Evolutionary conservation across 2,888 invertebrate species (phyloP).

Genomic region (Scrobipalpa atriplicella): DNA sequence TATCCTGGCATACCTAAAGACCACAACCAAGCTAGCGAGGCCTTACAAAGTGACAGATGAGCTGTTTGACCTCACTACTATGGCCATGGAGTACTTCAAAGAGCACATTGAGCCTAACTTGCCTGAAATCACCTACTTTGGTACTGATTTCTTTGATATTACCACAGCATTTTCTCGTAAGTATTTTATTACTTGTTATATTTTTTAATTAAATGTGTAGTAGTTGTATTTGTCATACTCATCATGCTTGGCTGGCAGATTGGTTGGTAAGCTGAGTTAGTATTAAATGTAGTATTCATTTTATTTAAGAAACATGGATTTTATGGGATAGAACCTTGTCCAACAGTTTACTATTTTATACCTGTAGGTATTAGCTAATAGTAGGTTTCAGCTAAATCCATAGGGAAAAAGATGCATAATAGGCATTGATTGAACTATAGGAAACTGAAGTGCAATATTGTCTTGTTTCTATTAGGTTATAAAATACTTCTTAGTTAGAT

Average conservation of each 20-base stretch:
- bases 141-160: slow-evolving; percentile 91
- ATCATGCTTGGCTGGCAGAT: no score
- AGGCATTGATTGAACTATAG: background rate
- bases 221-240: no score
- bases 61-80: slow-evolving; percentile 95
- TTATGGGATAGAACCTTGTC: no score
- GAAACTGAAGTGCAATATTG: background rate
- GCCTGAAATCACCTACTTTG: slow-evolving; percentile 94
- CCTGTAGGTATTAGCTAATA: no score
- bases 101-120: slow-evolving; percentile 95
- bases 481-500: background rate
- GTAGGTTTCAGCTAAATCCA: no score
- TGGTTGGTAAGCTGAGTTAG: no score
- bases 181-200: slow-evolving; percentile 46
- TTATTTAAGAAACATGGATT: no score
- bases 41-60: slow-evolving; percentile 97
- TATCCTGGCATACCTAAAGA: slow-evolving; percentile 92
- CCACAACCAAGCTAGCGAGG: slow-evolving; percentile 90
- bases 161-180: slow-evolving; percentile 87
- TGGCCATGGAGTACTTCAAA: slow-evolving; percentile 99
- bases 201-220: background rate
- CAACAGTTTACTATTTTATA: no score
- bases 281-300: no score
- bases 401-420: background rate
- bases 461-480: background rate